A percentile compares a stretch with the other conserved stretches of the same genome.
phyloP scores from a whole-genome alignment of 2,113 vertebrate genomes.

The Halcyon malimbica region DNA sequence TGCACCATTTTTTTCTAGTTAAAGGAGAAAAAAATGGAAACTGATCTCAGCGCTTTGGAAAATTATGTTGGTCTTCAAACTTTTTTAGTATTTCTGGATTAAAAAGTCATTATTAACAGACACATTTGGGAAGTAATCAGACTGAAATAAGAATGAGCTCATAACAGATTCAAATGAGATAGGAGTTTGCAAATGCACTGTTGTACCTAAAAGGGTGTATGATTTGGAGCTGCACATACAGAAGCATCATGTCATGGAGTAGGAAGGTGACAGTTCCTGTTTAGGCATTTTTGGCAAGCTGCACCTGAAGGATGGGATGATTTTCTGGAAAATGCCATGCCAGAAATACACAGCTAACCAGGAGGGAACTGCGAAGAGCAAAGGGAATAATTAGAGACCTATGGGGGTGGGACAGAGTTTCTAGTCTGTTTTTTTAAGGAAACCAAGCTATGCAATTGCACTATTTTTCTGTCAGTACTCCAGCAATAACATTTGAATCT shows the following conservation, averaged over 20 bases:
- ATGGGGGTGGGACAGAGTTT: conserved; percentile 18
- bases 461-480: neutral
- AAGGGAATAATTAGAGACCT: conserved; percentile 41
- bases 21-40: neutral
- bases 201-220: neutral
- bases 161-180: neutral
- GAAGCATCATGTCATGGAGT: conserved; percentile 18
- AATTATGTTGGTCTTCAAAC: neutral
- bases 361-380: conserved; percentile 38
- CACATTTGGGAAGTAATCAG: neutral
- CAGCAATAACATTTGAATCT: neutral
- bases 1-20: neutral
- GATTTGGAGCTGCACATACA: neutral
- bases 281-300: conserved; percentile 50
- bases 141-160: neutral
- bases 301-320: conserved; percentile 46
- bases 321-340: conserved; percentile 42
- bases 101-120: neutral
- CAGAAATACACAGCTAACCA: conserved; percentile 44
- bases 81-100: neutral
- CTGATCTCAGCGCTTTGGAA: neutral
- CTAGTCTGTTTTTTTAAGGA: neutral
- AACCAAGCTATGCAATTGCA: neutral
- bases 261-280: conserved; percentile 64
- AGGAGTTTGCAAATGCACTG: neutral